Evolutionary conservation across 2,888 invertebrate species (phyloP), one percentile per base, ranked within the genome.

Genomic region (Apotomis betuletana): DNA sequence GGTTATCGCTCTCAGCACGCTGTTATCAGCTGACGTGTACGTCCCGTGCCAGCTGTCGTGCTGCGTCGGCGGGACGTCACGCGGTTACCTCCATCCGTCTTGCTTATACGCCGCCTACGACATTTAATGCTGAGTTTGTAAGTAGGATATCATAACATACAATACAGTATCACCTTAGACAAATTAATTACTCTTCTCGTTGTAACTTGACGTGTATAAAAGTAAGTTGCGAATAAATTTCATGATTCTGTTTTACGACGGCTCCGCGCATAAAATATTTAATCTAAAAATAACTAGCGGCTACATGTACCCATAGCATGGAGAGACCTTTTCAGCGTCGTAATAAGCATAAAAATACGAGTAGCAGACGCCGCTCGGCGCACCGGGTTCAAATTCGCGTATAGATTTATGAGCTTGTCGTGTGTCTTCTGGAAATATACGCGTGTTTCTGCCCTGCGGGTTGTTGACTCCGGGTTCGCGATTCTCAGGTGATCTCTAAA

Each of bases 401-500:
- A 85, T 87, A 87, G 87, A 89, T 89, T 85, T 88, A 89, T 85
- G 87, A 82, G 79, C 78, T 76, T 80, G 83, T 85, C 86, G 83
- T 87, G 67, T 68, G 73, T 74, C 70, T 70, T 54, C 57, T 49
- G 70, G 52, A 68, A 67, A 71, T 57, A 55, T 74, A 41, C 13
- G 55, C 57, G 36, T 9, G 41, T 51, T 36, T 4, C 41, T 44
- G 59, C 10, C 36, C 58, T 27, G 5, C 58, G 51, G 6, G 67
- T 55, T 67, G 67, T 67, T 67, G 67, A 67, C 67, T 67, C 46
- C 51, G 58, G 49, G 27, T 65, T 54, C 64, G 27, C 27, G 55
- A 46, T 27, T 15, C 69, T 51, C 69, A 69, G 62, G 62, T 69
- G 69, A 69, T 59, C 69, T 27, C 52, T 63, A 57, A 57, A 65